Conservation (phyloP, 2,797 vertebrate genomes). For the Geotria australis region DNA sequence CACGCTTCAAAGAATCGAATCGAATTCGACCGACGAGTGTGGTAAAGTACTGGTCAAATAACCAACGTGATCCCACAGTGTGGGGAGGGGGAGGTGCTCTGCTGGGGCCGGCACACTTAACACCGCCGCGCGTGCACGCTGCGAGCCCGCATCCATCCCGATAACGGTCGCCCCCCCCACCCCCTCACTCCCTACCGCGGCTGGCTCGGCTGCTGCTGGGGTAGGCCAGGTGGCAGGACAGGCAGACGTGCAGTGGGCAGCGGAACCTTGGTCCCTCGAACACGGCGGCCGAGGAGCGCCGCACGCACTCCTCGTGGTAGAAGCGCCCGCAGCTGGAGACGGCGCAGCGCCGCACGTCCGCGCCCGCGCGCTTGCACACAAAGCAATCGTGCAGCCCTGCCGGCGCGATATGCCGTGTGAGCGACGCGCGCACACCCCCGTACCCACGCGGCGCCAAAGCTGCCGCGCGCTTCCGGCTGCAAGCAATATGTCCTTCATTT, state of each 20-base stretch:
- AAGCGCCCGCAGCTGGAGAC: conserved; percentile 68
- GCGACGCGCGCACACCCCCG: too few species aligned
- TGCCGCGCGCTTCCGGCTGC: too few species aligned
- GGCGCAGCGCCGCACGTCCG: conserved; percentile 42
- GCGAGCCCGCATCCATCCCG: too few species aligned
- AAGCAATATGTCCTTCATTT: not conserved
- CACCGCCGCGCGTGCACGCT: too few species aligned
- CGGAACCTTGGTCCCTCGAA: conserved; percentile 76
- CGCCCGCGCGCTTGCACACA: conserved; percentile 44
- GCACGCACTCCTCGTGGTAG: conserved; percentile 64
- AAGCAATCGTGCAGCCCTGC: conserved; percentile 60
- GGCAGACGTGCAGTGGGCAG: conserved; percentile 70
- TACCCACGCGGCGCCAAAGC: too few species aligned
- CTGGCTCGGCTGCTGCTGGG: conserved; percentile 31
- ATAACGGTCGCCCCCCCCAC: too few species aligned
- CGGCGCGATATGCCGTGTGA: not conserved
- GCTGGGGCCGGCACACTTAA: too few species aligned
- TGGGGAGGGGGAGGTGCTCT: too few species aligned
- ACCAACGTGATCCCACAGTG: too few species aligned
- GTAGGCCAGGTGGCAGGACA: conserved; percentile 52
- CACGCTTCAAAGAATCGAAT: too few species aligned
- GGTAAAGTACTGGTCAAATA: too few species aligned
- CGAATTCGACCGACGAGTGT: too few species aligned
- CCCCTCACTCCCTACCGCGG: conserved; percentile 29
- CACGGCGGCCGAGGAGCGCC: conserved; percentile 34